Evolutionary conservation across 2,113 vertebrate species (phyloP).

Genomic region (Capreolus pygargus): DNA sequence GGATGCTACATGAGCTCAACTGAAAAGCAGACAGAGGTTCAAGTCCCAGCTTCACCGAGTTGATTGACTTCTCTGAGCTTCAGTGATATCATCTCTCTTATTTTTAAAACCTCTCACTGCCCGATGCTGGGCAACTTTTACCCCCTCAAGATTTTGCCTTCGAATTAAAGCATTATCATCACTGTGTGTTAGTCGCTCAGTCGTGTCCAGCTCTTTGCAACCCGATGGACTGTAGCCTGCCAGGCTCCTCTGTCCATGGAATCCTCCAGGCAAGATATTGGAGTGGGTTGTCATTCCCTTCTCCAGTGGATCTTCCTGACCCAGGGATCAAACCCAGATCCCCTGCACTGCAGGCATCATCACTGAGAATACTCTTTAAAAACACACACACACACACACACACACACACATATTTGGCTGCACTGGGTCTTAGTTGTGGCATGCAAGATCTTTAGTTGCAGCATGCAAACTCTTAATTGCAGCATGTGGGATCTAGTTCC

Average conservation of each 20-base stretch:
- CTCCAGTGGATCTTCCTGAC: background rate
- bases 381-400: rapidly evolving
- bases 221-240: background rate
- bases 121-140: background rate
- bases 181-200: background rate
- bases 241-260: background rate
- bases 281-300: background rate
- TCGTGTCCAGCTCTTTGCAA: background rate
- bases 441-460: background rate
- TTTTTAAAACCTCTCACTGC: background rate
- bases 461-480: background rate
- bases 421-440: background rate
- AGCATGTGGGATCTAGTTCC: background rate
- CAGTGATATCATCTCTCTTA: background rate
- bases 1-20: background rate
- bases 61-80: background rate
- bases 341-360: background rate
- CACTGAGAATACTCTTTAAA: background rate
- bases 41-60: background rate
- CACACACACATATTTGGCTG: background rate
- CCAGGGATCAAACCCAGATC: background rate
- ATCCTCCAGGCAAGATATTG: background rate
- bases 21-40: background rate
- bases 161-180: background rate
- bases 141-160: background rate